Percentiles rank a stretch among this genome's conserved stretches.
phyloP scores from a whole-genome alignment of 2,888 invertebrate species.

The Villa cingulata region DNA sequence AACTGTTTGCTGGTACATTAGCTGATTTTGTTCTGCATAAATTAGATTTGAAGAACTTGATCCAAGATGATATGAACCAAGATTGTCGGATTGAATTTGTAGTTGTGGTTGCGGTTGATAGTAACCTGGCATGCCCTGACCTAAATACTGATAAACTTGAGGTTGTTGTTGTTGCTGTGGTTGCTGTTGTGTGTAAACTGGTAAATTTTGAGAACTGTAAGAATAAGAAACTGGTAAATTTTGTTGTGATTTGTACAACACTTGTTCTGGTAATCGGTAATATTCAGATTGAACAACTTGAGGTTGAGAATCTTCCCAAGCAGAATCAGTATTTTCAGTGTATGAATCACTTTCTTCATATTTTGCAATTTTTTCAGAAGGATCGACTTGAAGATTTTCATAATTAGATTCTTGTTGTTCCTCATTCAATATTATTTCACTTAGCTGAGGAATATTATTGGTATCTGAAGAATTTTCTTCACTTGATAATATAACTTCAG shows the following conservation, averaged over 20 bases:
- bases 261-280: conserved; percentile 23
- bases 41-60: conserved; percentile 15
- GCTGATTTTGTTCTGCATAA: conserved; percentile 16
- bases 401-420: background rate
- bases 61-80: too few species aligned
- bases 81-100: conserved; percentile 20
- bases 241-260: conserved; percentile 29
- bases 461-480: too few species aligned
- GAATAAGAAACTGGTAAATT: conserved; percentile 9
- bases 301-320: conserved; percentile 5
- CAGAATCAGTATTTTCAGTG: background rate
- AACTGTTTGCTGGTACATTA: conserved; percentile 15
- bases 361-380: background rate
- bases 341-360: background rate
- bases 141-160: conserved; percentile 24
- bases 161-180: conserved; percentile 23
- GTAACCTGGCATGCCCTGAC: conserved; percentile 21
- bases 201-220: background rate
- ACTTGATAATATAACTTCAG: background rate
- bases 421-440: too few species aligned
- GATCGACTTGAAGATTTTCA: background rate
- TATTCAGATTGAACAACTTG: conserved; percentile 18
- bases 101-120: conserved; percentile 18
- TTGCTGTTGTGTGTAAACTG: conserved; percentile 10
- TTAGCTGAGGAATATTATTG: too few species aligned